Evolutionary conservation across 1,140 invertebrate genomes (phyloP).

Genomic region (Ericerus pela): DNA sequence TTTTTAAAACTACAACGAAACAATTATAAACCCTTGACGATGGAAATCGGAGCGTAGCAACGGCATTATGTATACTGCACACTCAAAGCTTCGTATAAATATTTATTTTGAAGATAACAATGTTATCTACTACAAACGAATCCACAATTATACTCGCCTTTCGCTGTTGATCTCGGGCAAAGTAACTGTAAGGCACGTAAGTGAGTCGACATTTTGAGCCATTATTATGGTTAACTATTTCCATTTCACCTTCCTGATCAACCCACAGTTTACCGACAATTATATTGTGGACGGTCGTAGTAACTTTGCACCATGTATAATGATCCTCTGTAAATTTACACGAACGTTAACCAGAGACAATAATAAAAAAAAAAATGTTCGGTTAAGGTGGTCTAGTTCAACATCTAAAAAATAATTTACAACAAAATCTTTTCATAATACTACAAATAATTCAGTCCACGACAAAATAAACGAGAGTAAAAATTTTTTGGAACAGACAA

Average conservation of each 20-base stretch:
- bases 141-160: constrained; percentile 34
- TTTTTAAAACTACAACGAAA: too few species aligned
- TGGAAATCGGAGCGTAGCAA: too few species aligned
- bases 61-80: too few species aligned
- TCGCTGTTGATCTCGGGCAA: constrained; percentile 80
- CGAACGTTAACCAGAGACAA: neutral
- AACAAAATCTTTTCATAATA: neutral
- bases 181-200: constrained; percentile 95
- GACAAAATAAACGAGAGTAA: too few species aligned
- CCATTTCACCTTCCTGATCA: constrained; percentile 98
- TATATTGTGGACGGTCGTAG: constrained; percentile 97
- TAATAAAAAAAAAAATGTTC: neutral
- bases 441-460: neutral
- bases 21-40: too few species aligned
- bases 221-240: constrained; percentile 74
- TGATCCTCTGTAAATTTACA: constrained; percentile 51
- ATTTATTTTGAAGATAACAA: too few species aligned
- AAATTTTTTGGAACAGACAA: too few species aligned
- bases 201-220: constrained; percentile 92
- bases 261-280: constrained; percentile 99
- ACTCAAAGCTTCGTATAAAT: too few species aligned
- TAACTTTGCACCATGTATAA: constrained; percentile 96
- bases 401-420: neutral
- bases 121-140: too few species aligned
- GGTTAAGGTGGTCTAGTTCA: too few species aligned